Conservation (phyloP, 2,797 vertebrate genomes). For the Spondyliosoma cantharus region DNA sequence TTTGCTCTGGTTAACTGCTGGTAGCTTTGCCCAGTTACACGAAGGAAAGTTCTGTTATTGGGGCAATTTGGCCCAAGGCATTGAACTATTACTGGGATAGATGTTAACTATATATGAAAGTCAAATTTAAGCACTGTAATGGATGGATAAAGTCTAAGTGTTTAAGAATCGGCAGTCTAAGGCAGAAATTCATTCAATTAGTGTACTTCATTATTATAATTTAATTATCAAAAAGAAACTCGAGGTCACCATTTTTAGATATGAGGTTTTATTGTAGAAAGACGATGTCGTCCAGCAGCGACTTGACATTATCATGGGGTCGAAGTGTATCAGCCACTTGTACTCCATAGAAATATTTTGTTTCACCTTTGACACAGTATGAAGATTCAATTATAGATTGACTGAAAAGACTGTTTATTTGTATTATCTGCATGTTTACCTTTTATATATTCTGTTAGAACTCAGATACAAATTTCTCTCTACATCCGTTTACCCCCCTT, state of each 20-base stretch:
- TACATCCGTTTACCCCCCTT: constrained; percentile 91
- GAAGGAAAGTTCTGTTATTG: constrained; percentile 61
- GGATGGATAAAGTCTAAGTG: background rate
- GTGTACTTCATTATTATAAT: background rate
- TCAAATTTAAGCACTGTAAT: background rate
- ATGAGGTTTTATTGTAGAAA: background rate
- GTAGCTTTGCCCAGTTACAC: constrained; percentile 71
- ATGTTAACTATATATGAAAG: background rate
- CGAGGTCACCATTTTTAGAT: background rate
- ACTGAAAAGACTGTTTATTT: constrained; percentile 90
- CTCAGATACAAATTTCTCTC: constrained; percentile 92
- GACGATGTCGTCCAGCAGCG: constrained; percentile 19
- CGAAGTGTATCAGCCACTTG: constrained; percentile 22
- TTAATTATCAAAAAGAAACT: background rate
- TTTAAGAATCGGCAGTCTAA: background rate
- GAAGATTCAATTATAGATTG: constrained; percentile 94
- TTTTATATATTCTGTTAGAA: constrained; percentile 88
- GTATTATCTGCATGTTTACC: constrained; percentile 97
- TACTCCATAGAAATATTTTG: constrained; percentile 16
- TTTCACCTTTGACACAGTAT: constrained; percentile 92
- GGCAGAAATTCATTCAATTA: background rate
- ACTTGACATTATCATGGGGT: constrained; percentile 14
- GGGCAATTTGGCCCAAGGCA: constrained; percentile 24
- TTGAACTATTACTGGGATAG: background rate
- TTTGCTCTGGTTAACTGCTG: constrained; percentile 82